A percentile compares a stretch with the other conserved stretches of the same genome.
These are phyloP conservation scores for Parnassius apollo DNA, from an alignment of 2,888 invertebrate species.

Conservation along the genomic window DNA sequence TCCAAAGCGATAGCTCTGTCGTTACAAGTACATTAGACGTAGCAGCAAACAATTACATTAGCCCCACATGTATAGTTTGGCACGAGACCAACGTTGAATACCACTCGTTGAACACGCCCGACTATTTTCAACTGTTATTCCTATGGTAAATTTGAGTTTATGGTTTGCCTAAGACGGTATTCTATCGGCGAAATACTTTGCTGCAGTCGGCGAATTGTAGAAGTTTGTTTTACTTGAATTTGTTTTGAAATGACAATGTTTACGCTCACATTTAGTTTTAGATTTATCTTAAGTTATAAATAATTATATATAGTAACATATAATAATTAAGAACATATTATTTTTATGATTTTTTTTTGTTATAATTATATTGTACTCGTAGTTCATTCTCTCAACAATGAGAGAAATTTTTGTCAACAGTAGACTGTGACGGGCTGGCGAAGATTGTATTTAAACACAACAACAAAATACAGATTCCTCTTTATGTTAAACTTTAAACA, in stretches of 20 bases:
- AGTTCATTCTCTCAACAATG: too few relatives aligned
- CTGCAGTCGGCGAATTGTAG: neutral
- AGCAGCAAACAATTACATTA: slow-evolving; percentile 65
- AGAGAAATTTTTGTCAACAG: too few relatives aligned
- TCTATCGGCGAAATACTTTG: slow-evolving; percentile 11
- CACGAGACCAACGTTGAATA: slow-evolving; percentile 62
- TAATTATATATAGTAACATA: too few relatives aligned
- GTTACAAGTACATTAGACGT: slow-evolving; percentile 60
- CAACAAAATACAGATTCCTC: too few relatives aligned
- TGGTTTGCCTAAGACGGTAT: slow-evolving; percentile 43
- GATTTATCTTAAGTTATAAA: neutral
- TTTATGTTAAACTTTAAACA: too few relatives aligned
- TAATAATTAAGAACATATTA: neutral
- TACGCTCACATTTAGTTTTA: too few relatives aligned
- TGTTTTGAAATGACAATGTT: too few relatives aligned
- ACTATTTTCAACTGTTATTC: slow-evolving; percentile 65
- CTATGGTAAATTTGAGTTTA: slow-evolving; percentile 60
- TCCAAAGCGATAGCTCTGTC: slow-evolving; percentile 46
- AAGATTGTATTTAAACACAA: too few relatives aligned
- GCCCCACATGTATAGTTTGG: slow-evolving; percentile 66
- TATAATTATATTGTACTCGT: too few relatives aligned
- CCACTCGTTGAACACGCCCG: slow-evolving; percentile 58
- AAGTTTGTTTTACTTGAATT: neutral
- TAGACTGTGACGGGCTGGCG: too few relatives aligned
- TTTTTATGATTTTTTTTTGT: neutral